Conservation (phyloP, 2,888 invertebrate species). For the Nomada hirtipes region DNA sequence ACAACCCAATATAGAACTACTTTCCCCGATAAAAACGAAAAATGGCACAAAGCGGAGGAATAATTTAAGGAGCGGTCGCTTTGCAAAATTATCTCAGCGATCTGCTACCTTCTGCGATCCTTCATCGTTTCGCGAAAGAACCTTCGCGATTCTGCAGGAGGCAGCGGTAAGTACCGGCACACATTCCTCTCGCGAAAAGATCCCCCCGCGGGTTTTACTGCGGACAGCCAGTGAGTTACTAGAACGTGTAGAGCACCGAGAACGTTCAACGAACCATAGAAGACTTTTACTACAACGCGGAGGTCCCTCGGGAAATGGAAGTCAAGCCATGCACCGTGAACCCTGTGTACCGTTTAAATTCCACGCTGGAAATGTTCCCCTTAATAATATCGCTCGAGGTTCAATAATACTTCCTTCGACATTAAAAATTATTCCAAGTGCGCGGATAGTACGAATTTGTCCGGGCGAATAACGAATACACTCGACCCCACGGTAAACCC, state of each 20-base stretch:
- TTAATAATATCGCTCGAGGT: background rate
- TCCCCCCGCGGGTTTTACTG: constrained; percentile 47
- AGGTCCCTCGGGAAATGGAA: constrained; percentile 51
- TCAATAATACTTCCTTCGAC: too few species aligned
- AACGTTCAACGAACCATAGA: constrained; percentile 5
- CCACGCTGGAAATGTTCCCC: background rate
- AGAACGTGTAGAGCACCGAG: constrained; percentile 15
- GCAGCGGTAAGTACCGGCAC: constrained; percentile 27
- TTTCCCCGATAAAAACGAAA: background rate
- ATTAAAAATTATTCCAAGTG: too few species aligned
- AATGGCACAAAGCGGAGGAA: background rate
- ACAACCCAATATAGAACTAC: background rate
- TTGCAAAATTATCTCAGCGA: background rate
- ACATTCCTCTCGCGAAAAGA: constrained; percentile 37
- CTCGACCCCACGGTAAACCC: too few species aligned
- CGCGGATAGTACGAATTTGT: too few species aligned
- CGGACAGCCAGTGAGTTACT: constrained; percentile 48
- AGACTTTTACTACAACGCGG: constrained; percentile 44
- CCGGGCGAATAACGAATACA: too few species aligned
- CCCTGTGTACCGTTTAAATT: too few species aligned
- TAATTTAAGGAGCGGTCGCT: background rate
- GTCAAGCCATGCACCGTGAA: constrained; percentile 16
- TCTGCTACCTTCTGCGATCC: background rate
- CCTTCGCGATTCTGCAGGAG: background rate
- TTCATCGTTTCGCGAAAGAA: constrained; percentile 17